A percentile compares a stretch with the other conserved stretches of the same genome.
Evolutionary conservation across 1,140 invertebrate species (phyloP).

Genomic region (Drosophila littoralis): DNA sequence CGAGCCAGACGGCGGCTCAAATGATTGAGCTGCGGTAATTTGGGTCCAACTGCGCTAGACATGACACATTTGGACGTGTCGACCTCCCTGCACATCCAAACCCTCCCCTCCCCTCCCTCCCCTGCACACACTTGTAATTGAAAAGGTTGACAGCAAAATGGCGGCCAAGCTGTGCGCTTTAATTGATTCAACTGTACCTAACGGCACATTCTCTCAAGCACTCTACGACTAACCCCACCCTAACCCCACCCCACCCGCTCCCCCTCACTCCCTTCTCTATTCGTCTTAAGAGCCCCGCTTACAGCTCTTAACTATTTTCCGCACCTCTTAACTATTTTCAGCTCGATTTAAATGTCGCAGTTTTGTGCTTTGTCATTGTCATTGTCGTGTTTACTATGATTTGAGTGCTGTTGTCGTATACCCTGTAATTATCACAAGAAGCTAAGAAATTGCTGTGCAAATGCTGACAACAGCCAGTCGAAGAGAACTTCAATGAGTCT

Average conservation of each 20-base stretch:
- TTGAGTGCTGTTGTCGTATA: slow-evolving; percentile 33
- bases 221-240: slow-evolving; percentile 18
- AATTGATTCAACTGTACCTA: slow-evolving; percentile 78
- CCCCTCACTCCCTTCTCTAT: too few relatives aligned
- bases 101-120: not conserved
- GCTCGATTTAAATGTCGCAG: slow-evolving; percentile 57
- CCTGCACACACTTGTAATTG: slow-evolving; percentile 49
- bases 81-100: not conserved
- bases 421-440: not conserved
- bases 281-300: not conserved
- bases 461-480: too few relatives aligned
- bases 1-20: slow-evolving; percentile 48
- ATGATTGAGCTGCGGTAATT: slow-evolving; percentile 73
- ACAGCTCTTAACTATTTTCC: slow-evolving; percentile 3
- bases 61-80: slow-evolving; percentile 69
- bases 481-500: too few relatives aligned
- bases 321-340: slow-evolving; percentile 41
- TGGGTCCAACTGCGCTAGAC: slow-evolving; percentile 69
- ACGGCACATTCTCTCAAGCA: slow-evolving; percentile 60
- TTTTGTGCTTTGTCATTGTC: slow-evolving; percentile 72
- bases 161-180: slow-evolving; percentile 44
- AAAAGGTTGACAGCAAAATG: slow-evolving; percentile 66
- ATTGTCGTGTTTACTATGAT: slow-evolving; percentile 54
- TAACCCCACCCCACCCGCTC: not conserved
- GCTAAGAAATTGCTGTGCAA: not conserved